These are phyloP conservation scores for Poeciliopsis gracilis DNA, from an alignment of 2,797 vertebrate genomes.

Conservation along the genomic window DNA sequence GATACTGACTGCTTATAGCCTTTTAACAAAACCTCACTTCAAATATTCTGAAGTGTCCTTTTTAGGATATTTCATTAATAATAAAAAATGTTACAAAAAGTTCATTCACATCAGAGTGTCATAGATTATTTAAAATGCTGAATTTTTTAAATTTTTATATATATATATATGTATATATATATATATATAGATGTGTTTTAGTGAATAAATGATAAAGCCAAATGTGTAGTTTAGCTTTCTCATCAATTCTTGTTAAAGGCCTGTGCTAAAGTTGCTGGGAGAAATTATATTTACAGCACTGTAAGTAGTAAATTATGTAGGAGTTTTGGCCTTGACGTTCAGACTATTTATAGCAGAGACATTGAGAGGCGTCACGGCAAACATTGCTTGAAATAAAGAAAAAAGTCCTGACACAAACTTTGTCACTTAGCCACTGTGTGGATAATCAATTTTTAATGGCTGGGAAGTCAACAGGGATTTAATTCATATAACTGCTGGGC, in stretches of 20 bases:
- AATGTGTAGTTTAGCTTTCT: background rate
- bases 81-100: background rate
- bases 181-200: background rate
- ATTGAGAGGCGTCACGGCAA: slow-evolving; percentile 30
- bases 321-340: slow-evolving; percentile 7
- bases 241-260: slow-evolving; percentile 5
- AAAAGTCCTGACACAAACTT: slow-evolving; percentile 35
- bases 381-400: slow-evolving; percentile 48
- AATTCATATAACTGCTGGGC: slow-evolving; percentile 70
- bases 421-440: slow-evolving; percentile 45
- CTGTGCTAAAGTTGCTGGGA: slow-evolving; percentile 1
- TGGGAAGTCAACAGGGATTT: slow-evolving; percentile 63
- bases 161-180: too few species aligned
- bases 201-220: slow-evolving; percentile 1
- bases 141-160: background rate
- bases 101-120: background rate
- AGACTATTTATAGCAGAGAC: slow-evolving; percentile 28
- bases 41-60: background rate
- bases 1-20: background rate
- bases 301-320: slow-evolving; percentile 20
- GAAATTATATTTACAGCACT: slow-evolving; percentile 16
- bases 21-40: background rate
- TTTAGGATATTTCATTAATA: background rate
- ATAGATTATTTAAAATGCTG: background rate
- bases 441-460: slow-evolving; percentile 72